A percentile compares a stretch with the other conserved stretches of the same genome.
These are phyloP conservation scores for Hedychridium roseum DNA, from an alignment of 2,888 invertebrate species.

Conservation along the genomic window DNA sequence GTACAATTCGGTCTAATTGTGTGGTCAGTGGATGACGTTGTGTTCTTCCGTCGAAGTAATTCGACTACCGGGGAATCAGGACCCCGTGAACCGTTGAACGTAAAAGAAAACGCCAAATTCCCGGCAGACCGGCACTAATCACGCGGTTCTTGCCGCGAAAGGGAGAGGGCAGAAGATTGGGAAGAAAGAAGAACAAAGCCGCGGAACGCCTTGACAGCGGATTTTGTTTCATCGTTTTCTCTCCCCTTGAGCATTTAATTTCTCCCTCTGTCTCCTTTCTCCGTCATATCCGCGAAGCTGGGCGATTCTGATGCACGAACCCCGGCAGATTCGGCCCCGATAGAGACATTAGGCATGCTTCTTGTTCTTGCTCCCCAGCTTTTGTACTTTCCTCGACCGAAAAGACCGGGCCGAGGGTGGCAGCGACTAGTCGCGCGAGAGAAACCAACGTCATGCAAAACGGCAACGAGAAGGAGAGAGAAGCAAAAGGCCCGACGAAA, in stretches of 20 bases:
- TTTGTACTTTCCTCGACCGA: slow-evolving; percentile 25
- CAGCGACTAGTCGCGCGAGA: not conserved
- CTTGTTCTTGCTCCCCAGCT: slow-evolving; percentile 39
- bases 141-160: not conserved
- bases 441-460: slow-evolving; percentile 7
- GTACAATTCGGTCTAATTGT: no score
- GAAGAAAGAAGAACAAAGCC: not conserved
- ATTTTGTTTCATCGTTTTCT: not conserved
- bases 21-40: no score
- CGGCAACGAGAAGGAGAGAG: slow-evolving; percentile 8
- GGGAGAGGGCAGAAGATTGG: not conserved
- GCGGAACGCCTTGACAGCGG: not conserved
- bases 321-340: slow-evolving; percentile 26
- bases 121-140: not conserved
- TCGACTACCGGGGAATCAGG: no score
- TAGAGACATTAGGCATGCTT: slow-evolving; percentile 45
- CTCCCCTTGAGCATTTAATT: not conserved
- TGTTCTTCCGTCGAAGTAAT: no score
- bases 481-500: slow-evolving; percentile 15
- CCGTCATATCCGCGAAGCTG: slow-evolving; percentile 3
- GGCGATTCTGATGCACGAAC: slow-evolving; percentile 20
- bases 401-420: not conserved
- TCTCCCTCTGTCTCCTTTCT: not conserved
- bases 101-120: not conserved
- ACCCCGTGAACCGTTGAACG: not conserved